These are phyloP conservation scores for Echinarachnius parma DNA, from an alignment of 53 echinoderm and acorn worm genomes.

Conservation along the genomic window DNA sequence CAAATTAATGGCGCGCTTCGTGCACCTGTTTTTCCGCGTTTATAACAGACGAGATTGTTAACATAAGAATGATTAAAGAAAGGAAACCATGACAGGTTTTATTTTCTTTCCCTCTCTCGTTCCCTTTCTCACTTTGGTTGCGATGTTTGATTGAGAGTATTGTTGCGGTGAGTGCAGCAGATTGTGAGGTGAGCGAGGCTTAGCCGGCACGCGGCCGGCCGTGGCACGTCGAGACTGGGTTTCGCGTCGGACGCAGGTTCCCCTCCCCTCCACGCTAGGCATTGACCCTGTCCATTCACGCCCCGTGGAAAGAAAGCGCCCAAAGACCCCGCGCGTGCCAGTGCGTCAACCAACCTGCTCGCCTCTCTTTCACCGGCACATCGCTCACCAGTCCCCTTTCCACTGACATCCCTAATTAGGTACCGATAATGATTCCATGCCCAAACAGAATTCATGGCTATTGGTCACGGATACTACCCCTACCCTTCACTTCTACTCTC, in stretches of 20 bases:
- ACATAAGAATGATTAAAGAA: constrained; percentile 31
- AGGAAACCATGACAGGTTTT: constrained; percentile 11
- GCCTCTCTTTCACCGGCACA: neutral
- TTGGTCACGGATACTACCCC: neutral
- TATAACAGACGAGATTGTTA: constrained; percentile 37
- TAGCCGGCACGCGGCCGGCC: constrained; percentile 28
- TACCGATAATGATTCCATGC: neutral
- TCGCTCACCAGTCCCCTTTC: constrained; percentile 7
- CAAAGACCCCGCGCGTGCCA: constrained; percentile 32
- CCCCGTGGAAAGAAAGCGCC: constrained; percentile 40
- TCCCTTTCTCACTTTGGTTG: constrained; percentile 26
- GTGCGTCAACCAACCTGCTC: neutral
- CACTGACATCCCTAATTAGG: constrained; percentile 42
- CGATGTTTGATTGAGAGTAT: constrained; percentile 45
- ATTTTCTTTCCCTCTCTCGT: constrained; percentile 8
- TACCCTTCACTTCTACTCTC: neutral
- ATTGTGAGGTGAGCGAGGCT: constrained; percentile 24
- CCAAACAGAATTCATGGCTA: neutral
- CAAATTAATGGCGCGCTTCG: constrained; percentile 43
- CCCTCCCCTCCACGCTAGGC: neutral
- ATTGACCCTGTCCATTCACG: constrained; percentile 26
- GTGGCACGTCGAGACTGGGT: neutral
- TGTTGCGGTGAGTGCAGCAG: constrained; percentile 39
- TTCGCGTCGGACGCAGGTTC: neutral
- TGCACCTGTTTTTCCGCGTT: constrained; percentile 48